These are phyloP conservation scores for Hofmannophila pseudospretella DNA, from an alignment of 2,888 invertebrate species.

Conservation along the genomic window DNA sequence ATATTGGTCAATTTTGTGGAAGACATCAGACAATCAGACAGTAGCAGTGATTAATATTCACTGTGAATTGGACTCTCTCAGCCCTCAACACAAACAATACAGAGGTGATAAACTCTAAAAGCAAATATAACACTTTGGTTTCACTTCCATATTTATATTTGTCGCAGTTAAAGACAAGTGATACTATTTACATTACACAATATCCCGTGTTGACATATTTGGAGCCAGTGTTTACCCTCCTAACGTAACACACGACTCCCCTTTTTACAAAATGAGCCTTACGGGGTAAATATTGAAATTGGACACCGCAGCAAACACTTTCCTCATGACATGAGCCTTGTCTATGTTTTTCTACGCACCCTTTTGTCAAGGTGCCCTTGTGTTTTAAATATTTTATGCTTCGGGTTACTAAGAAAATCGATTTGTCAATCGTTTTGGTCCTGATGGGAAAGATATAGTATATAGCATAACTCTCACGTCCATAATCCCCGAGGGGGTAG, in stretches of 20 bases:
- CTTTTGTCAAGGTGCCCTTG: slow-evolving; percentile 1
- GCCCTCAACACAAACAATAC: no score
- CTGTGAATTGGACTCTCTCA: no score
- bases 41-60: no score
- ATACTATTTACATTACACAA: neutral
- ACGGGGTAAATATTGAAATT: slow-evolving; percentile 42
- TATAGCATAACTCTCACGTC: no score
- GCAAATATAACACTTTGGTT: no score
- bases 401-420: neutral
- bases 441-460: neutral
- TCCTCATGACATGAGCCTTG: slow-evolving; percentile 12
- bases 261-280: slow-evolving; percentile 33
- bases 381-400: neutral
- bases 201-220: neutral
- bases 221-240: neutral
- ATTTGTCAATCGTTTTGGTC: neutral
- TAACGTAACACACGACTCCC: slow-evolving; percentile 27
- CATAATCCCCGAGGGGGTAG: no score
- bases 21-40: no score
- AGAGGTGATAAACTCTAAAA: no score
- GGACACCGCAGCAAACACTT: slow-evolving; percentile 34
- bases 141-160: no score
- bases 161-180: neutral
- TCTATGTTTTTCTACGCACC: slow-evolving; percentile 8
- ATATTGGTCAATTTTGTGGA: no score